A percentile compares a stretch with the other conserved stretches of the same genome.
These are phyloP conservation scores for Acanthacorydalis orientalis DNA, from an alignment of 2,888 invertebrate genomes.

Conservation along the genomic window DNA sequence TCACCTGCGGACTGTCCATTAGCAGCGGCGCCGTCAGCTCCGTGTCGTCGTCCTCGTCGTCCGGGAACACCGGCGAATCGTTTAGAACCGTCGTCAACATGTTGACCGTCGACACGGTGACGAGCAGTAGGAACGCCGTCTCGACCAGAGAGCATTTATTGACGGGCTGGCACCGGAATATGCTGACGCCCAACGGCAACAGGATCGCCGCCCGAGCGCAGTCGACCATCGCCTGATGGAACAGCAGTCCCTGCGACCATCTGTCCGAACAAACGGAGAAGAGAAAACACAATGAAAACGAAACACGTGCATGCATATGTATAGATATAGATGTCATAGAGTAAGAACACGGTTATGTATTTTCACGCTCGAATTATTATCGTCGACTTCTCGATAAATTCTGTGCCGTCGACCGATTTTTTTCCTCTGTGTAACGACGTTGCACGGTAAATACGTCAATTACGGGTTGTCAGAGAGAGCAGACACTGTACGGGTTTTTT, in stretches of 20 bases:
- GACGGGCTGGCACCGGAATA: conserved; percentile 66
- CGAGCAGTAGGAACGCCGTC: conserved; percentile 72
- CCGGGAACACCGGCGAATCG: conserved; percentile 74
- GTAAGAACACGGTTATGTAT: no score
- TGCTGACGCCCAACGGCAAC: conserved; percentile 61
- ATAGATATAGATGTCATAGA: no score
- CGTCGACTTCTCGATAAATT: no score
- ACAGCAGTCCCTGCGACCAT: conserved; percentile 73
- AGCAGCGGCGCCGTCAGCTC: conserved; percentile 51
- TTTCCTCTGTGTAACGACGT: no score
- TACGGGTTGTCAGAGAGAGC: no score
- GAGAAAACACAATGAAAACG: neutral
- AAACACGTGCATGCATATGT: no score
- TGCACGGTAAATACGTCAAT: no score
- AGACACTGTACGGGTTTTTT: no score
- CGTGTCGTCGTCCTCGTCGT: conserved; percentile 51
- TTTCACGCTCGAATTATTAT: no score
- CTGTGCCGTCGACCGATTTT: no score
- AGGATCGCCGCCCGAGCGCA: conserved; percentile 66
- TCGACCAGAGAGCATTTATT: conserved; percentile 76
- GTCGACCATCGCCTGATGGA: conserved; percentile 73
- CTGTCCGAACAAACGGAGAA: conserved; percentile 27
- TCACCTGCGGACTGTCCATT: conserved; percentile 64
- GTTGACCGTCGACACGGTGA: conserved; percentile 81
- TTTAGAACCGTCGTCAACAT: conserved; percentile 75